These are phyloP conservation scores for Callosobruchus maculatus DNA, from an alignment of 2,888 invertebrate genomes.

Conservation along the genomic window DNA sequence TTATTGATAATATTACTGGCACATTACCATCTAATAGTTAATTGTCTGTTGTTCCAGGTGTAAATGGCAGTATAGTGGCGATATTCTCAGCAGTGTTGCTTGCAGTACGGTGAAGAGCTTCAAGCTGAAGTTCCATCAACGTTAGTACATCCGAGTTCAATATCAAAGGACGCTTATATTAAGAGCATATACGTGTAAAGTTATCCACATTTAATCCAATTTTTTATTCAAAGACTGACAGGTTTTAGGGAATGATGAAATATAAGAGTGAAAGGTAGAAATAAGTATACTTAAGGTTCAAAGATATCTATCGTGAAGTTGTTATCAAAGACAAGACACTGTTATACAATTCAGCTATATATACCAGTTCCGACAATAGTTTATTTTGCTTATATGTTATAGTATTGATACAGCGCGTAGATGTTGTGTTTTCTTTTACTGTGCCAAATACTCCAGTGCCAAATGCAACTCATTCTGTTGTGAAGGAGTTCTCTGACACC, in stretches of 20 bases:
- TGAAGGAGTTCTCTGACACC: background rate
- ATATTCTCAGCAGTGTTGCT: background rate
- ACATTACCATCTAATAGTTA: too few species aligned
- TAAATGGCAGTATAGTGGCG: background rate
- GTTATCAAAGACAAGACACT: background rate
- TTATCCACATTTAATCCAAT: constrained; percentile 40
- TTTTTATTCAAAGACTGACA: constrained; percentile 46
- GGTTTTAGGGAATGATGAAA: background rate
- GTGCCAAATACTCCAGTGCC: background rate
- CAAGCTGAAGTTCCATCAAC: background rate
- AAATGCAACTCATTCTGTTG: background rate
- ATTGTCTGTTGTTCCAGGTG: background rate
- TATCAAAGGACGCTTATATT: constrained; percentile 39
- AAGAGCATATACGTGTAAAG: constrained; percentile 41
- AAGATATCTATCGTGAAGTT: background rate
- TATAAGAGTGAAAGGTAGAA: background rate
- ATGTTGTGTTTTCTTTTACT: background rate
- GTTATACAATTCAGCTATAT: background rate
- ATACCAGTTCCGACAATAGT: background rate
- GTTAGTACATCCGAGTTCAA: constrained; percentile 27
- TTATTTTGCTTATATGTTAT: background rate
- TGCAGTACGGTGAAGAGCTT: background rate
- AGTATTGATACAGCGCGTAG: background rate
- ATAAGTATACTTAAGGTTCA: background rate
- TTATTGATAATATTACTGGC: too few species aligned